Percentiles rank a stretch among this genome's conserved stretches.
These are phyloP conservation scores for Pomacea canaliculata DNA, from an alignment of 2,888 invertebrate species.

Conservation along the genomic window DNA sequence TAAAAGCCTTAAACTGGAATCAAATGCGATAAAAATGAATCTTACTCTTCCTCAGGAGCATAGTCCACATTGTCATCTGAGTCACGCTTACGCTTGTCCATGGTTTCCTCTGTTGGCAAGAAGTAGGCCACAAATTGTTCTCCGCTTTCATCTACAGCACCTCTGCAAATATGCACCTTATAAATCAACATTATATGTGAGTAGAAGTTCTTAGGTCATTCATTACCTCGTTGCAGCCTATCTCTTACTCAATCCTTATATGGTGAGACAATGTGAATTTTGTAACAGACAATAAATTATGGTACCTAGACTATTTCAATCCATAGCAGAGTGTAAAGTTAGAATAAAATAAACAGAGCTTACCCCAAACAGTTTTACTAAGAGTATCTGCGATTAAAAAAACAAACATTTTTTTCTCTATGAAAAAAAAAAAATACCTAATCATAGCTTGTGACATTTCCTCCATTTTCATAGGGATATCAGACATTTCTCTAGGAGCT, in stretches of 20 bases:
- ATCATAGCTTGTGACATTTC: constrained; percentile 99
- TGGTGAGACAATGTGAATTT: background rate
- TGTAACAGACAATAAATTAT: too few relatives aligned
- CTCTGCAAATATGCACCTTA: constrained; percentile 74
- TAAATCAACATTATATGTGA: background rate
- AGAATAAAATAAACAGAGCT: too few relatives aligned
- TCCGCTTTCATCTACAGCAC: constrained; percentile 99
- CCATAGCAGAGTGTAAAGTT: too few relatives aligned
- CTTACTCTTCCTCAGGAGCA: constrained; percentile 62
- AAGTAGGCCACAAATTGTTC: constrained; percentile 99
- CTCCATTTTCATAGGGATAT: constrained; percentile 89
- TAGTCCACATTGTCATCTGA: constrained; percentile 78
- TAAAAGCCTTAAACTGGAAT: too few relatives aligned
- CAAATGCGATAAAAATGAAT: background rate
- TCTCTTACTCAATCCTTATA: background rate
- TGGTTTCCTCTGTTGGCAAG: constrained; percentile 91
- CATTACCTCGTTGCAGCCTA: background rate
- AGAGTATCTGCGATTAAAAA: too few relatives aligned
- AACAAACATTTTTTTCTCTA: too few relatives aligned
- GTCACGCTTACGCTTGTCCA: constrained; percentile 89
- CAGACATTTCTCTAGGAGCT: constrained; percentile 85
- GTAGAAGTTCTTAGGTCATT: background rate
- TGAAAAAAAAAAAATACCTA: constrained; percentile 74
- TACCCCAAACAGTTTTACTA: too few relatives aligned
- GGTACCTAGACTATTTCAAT: too few relatives aligned